phyloP scores from a whole-genome alignment of 2,113 vertebrate species.

The Chamaea fasciata region DNA sequence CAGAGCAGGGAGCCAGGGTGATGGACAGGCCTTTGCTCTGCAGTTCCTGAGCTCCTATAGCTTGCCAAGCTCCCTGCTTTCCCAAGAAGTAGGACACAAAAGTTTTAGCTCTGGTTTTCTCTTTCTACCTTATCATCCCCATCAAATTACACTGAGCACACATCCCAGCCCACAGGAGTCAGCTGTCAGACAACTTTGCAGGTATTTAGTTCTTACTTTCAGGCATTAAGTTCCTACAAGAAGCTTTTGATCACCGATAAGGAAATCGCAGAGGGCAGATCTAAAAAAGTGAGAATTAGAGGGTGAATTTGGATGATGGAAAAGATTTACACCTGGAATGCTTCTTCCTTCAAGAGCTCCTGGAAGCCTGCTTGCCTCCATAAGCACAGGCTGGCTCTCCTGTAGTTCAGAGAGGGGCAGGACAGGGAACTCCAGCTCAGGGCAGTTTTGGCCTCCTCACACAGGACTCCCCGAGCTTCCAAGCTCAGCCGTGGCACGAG shows the following conservation, averaged over 20 bases:
- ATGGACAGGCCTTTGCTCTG: neutral
- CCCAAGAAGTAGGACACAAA: neutral
- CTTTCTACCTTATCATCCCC: neutral
- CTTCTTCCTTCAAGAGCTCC: conserved; percentile 51
- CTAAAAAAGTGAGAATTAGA: neutral
- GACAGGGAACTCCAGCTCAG: conserved; percentile 49
- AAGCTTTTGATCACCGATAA: neutral
- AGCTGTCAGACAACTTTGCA: neutral
- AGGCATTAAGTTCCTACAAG: neutral
- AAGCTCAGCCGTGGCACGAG: conserved; percentile 75
- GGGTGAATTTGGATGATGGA: neutral
- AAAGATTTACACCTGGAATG: conserved; percentile 62
- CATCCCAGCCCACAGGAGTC: neutral
- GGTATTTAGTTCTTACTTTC: neutral
- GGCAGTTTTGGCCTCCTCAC: neutral
- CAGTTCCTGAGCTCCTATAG: neutral
- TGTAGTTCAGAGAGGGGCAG: conserved; percentile 43
- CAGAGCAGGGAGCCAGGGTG: neutral
- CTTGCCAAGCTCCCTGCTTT: neutral
- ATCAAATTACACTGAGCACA: neutral
- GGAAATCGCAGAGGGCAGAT: neutral
- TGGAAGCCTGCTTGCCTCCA: conserved; percentile 77
- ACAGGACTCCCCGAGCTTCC: conserved; percentile 58
- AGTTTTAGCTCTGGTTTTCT: neutral
- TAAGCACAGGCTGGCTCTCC: conserved; percentile 65